Conservation (phyloP, 2,888 invertebrate genomes). For the Tholera decimalis region DNA sequence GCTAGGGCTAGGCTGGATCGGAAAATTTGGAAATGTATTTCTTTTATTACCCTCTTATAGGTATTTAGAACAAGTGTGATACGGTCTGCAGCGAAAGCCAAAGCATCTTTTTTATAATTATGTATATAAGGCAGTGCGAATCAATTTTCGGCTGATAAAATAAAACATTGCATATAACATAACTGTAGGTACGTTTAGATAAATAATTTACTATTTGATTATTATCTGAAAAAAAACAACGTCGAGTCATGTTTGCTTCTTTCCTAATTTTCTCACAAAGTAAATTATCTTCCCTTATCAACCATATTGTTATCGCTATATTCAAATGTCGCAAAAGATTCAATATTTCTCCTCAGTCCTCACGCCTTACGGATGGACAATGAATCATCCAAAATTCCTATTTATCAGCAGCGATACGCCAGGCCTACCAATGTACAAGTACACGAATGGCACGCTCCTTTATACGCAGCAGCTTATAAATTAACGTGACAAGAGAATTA, state of each 20-base stretch:
- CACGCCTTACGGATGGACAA: constrained; percentile 56
- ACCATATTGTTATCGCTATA: constrained; percentile 25
- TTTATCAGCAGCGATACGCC: constrained; percentile 68
- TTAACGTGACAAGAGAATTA: background rate
- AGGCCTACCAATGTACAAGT: constrained; percentile 57
- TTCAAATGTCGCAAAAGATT: constrained; percentile 53
- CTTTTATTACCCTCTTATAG: too few relatives aligned
- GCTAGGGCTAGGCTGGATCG: too few relatives aligned
- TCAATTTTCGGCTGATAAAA: background rate
- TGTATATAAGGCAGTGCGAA: background rate
- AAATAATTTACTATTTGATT: background rate
- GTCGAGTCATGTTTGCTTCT: background rate
- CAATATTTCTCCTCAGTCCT: constrained; percentile 41
- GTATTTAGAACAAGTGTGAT: background rate
- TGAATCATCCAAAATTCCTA: constrained; percentile 85
- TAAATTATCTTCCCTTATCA: constrained; percentile 22
- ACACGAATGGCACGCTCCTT: constrained; percentile 51
- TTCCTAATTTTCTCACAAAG: constrained; percentile 5
- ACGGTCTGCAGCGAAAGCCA: background rate
- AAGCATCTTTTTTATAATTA: background rate
- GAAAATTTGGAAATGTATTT: too few relatives aligned
- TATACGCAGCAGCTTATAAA: constrained; percentile 28
- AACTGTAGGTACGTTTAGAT: background rate
- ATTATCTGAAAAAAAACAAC: background rate
- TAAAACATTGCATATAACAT: background rate